Evolutionary conservation across 2,888 invertebrate species (phyloP), one percentile per base, ranked within the genome.

Genomic region (Spodoptera exigua): DNA sequence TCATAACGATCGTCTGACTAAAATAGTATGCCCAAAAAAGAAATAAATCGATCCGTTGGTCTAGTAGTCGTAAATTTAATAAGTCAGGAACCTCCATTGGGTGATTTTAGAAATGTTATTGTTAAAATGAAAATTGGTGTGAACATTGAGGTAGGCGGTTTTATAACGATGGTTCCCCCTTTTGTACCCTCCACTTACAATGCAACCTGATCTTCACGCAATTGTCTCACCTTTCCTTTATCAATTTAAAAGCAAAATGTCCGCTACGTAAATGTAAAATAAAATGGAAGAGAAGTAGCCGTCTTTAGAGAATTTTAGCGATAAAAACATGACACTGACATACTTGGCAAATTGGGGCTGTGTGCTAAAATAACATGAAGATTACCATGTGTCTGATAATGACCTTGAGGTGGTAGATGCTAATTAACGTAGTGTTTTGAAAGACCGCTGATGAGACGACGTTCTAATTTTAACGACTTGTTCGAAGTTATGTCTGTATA

Each of bases 301-400:
- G 41, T 18, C 14, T 58, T 49, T 46, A 27, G 27, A 76, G 45
- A 59, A 34, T 27, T 49, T 48, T 57, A 52, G 55, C 48, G 62
- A 37, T 59, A 55, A 61, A 70, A 58, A 56, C 65, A 59, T 71
- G 80, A 79, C 85, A 84, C 70, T 86, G 86, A 84, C 86, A 85
- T 80, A 80, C 60, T 83, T 81, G 74, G 80, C 77, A 72, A 75
- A 76, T 78, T 81, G 61, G 80, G 74, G 64, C 66, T 66, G 62
- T 51, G 62, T 73, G 82, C 84, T 59, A 84, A 86, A 81, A 81
- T 79, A 82, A 72, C 68, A 43, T 65, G 62, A 73, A 70, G 64
- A 48, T 69, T 72, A 71, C 80, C 81, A 79, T 74, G 58, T 64
- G 70, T 52, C 62, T 74, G 81, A 61, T 69, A 78, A 71, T 83